Evolutionary conservation across 2,113 vertebrate species (phyloP), one percentile per base, ranked within the genome.

Genomic region (Chauna torquata): DNA sequence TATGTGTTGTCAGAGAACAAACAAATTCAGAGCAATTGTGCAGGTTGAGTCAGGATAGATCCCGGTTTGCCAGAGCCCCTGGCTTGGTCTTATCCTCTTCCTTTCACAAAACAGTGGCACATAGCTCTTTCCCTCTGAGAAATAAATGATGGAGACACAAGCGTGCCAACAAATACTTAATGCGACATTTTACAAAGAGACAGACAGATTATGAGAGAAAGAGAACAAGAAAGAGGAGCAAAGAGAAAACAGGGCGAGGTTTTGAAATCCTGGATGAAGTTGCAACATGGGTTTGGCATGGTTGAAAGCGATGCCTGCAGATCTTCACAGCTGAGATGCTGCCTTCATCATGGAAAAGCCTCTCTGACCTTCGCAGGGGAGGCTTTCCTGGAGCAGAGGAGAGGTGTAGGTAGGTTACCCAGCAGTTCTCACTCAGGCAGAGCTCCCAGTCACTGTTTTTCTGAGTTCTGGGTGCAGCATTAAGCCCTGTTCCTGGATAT

Each of bases 231-330:
- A 94, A 97, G 89, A 94, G 84, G 79, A 97, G 88, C 89, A 94
- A 94, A 95, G 91, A 96, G 92, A 85, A 96, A 96, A 80, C 90
- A 96, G 94, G 78, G 92, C 49, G 79, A 94, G 90, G 87, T 97
- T 97, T 96, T 96, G 93, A 96, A 97, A 97, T 94, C 87, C 50
- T 94, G 15, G 22, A 78, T 83, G 86, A 93, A 88, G 64, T 97
- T 97, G 86, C 95, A 95, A 95, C 96, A 96, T 16, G 71, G 50
- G 38, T 78, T 96, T 97, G 91, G 91, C 91, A 68, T 34, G n/a
- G 84, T 71, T 91, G 59, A 64, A 82, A 24, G 86, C 27, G 62
- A 58, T 3, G 87, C 88, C 86, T 92, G 87, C 87, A 95, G 54
- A 82, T 89, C 86, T 89, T 94, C 91, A 80, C 49, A 42, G 71